Conservation (phyloP, 2,113 vertebrate species). For the Nansenia antarctica region DNA sequence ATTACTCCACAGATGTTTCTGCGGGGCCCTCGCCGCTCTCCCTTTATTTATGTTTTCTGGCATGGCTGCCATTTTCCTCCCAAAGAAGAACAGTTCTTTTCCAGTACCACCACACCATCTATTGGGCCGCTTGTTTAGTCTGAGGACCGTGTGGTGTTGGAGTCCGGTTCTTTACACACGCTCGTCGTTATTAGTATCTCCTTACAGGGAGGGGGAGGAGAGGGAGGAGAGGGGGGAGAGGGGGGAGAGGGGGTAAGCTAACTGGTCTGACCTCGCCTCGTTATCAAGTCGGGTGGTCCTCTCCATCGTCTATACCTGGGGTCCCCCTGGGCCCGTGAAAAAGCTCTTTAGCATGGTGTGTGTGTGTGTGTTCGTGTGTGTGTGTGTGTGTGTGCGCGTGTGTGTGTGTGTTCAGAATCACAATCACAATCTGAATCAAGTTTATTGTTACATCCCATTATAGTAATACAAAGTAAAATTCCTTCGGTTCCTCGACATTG, state of each 20-base stretch:
- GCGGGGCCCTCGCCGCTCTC: constrained; percentile 62
- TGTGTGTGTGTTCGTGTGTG: no score
- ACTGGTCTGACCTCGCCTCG: constrained; percentile 64
- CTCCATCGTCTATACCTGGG: constrained; percentile 17
- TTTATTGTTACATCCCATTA: no score
- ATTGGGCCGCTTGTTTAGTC: constrained; percentile 91
- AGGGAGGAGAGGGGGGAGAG: constrained; percentile 16
- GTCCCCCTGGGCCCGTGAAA: not conserved
- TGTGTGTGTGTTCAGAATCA: no score
- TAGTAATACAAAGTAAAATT: no score
- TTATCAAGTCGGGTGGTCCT: constrained; percentile 91
- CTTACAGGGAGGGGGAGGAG: constrained; percentile 74
- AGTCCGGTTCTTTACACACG: constrained; percentile 85
- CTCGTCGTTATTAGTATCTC: constrained; percentile 86
- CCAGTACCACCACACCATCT: constrained; percentile 76
- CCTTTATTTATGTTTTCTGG: constrained; percentile 80
- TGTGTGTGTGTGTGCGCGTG: no score
- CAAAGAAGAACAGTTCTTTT: constrained; percentile 78
- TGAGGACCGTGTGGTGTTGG: constrained; percentile 78
- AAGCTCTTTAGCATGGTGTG: no score
- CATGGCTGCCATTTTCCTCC: constrained; percentile 73
- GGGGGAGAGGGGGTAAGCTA: constrained; percentile 52
- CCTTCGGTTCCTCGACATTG: constrained; percentile 24
- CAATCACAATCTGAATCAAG: no score
- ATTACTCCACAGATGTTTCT: constrained; percentile 77